phyloP scores from a whole-genome alignment of 2,113 vertebrate genomes.

The Rattus rattus region DNA sequence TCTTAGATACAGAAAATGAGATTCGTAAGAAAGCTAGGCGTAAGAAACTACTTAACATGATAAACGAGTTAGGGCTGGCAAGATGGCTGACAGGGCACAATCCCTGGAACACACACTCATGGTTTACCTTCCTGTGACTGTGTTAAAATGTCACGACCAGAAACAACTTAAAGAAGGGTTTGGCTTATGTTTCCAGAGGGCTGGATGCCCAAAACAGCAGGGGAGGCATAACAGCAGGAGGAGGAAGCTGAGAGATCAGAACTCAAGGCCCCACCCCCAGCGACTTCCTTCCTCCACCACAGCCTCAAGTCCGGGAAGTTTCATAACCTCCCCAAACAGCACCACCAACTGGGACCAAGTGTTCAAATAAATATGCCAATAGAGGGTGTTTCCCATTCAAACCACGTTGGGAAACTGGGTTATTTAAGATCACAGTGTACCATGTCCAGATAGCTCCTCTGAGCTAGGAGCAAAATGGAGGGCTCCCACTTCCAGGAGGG shows the following conservation, averaged over 20 bases:
- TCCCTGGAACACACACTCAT: neutral
- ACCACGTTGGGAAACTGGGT: neutral
- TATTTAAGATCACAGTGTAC: too few species aligned
- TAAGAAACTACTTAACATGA: neutral
- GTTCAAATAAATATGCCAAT: neutral
- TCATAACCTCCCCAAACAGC: neutral
- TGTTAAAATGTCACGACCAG: neutral
- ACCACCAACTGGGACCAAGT: neutral
- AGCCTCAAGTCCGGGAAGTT: neutral
- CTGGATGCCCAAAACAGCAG: neutral
- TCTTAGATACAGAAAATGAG: neutral
- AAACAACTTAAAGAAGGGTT: neutral
- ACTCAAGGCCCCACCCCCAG: neutral
- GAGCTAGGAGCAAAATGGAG: too few species aligned
- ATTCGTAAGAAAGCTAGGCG: slow-evolving; percentile 9
- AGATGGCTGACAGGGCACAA: too few species aligned
- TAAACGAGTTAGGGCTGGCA: neutral
- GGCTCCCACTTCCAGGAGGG: too few species aligned
- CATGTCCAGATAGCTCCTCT: too few species aligned
- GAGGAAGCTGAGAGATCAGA: neutral
- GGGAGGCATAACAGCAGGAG: neutral
- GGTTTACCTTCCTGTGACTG: neutral
- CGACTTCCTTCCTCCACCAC: too few species aligned
- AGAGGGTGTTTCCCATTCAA: neutral
- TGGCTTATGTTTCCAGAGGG: neutral